These are phyloP conservation scores for Nineta flava DNA, from an alignment of 2,888 invertebrate genomes.

Conservation along the genomic window DNA sequence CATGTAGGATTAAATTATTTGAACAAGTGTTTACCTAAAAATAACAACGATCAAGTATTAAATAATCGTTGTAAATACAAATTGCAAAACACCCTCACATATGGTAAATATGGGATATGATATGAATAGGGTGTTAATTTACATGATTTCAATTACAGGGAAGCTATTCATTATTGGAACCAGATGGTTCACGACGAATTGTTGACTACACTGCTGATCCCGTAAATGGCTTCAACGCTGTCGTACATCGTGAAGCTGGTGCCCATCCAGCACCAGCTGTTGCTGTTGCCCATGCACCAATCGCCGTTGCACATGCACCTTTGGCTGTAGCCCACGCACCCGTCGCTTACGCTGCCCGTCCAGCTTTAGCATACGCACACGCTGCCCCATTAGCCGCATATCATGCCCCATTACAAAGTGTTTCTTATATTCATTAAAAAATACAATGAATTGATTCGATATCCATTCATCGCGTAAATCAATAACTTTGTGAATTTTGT, in stretches of 20 bases:
- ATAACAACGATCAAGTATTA: neutral
- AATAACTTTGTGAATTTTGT: no score
- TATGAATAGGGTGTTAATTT: no score
- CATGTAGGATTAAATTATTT: neutral
- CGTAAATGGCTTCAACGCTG: slow-evolving; percentile 6
- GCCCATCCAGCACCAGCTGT: slow-evolving; percentile 8
- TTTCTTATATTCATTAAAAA: neutral
- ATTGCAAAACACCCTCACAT: neutral
- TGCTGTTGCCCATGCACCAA: slow-evolving; percentile 8
- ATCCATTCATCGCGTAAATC: neutral
- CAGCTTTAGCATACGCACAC: slow-evolving; percentile 12
- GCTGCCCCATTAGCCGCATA: slow-evolving; percentile 15
- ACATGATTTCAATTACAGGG: neutral
- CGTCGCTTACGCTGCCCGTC: slow-evolving; percentile 27
- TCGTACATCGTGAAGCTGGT: slow-evolving; percentile 4
- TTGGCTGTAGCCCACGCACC: slow-evolving; percentile 19
- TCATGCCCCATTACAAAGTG: slow-evolving; percentile 5
- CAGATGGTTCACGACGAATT: slow-evolving; percentile 4
- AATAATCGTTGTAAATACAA: neutral
- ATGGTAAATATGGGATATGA: neutral
- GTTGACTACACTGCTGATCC: slow-evolving; percentile 7
- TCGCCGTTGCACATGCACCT: slow-evolving; percentile 10
- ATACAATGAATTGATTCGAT: no score
- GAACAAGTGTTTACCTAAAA: neutral
- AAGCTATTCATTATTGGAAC: slow-evolving; percentile 5